phyloP scores from a whole-genome alignment of 64 coral and sea anemone genomes.

The Catalaphyllia jardinei region DNA sequence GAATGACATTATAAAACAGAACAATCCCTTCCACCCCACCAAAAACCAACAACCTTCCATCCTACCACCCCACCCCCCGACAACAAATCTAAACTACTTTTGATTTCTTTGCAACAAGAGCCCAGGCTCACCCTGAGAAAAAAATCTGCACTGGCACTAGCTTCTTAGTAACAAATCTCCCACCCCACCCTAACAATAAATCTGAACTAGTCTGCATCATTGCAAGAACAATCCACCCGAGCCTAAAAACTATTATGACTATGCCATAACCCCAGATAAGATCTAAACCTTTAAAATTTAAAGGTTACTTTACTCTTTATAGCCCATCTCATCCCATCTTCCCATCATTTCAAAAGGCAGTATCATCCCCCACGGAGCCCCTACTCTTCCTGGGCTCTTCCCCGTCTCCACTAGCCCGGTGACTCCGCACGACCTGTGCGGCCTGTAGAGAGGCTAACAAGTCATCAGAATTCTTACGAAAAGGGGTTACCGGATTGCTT shows the following conservation, averaged over 20 bases:
- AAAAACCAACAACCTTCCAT: not conserved
- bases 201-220: not conserved
- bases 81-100: not conserved
- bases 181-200: not conserved
- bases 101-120: too few relatives aligned
- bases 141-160: not conserved
- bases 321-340: not conserved
- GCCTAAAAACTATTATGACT: not conserved
- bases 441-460: constrained; percentile 78
- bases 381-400: constrained; percentile 44
- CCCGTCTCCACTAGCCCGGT: constrained; percentile 14
- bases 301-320: not conserved
- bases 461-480: constrained; percentile 53
- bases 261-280: not conserved
- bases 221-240: too few relatives aligned
- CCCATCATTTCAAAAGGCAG: constrained; percentile 5
- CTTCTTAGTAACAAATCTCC: too few relatives aligned
- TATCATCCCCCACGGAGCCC: constrained; percentile 66
- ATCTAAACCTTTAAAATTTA: not conserved
- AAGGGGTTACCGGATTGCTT: constrained; percentile 54
- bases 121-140: not conserved
- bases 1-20: not conserved
- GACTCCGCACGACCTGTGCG: constrained; percentile 62
- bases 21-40: not conserved
- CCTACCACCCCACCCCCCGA: not conserved